A percentile compares a stretch with the other conserved stretches of the same genome.
These are phyloP conservation scores for Apotomis turbidana DNA, from an alignment of 2,888 invertebrate genomes.

Conservation along the genomic window DNA sequence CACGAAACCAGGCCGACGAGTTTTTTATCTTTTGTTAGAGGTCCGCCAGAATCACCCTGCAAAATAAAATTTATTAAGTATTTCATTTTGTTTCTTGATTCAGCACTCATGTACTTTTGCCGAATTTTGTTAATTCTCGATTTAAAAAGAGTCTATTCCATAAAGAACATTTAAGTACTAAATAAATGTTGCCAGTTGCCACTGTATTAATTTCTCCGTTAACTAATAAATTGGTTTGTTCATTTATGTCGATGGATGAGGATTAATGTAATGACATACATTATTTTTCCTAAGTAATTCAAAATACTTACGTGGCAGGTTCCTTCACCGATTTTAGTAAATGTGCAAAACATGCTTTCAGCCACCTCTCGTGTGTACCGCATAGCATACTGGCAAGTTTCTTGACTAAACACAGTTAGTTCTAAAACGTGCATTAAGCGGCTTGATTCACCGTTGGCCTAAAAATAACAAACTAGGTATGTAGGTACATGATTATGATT, in stretches of 20 bases:
- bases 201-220: too few species aligned
- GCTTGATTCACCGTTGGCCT: slow-evolving; percentile 67
- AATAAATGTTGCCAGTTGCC: too few species aligned
- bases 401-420: slow-evolving; percentile 69
- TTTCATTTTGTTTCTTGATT: too few species aligned
- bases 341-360: slow-evolving; percentile 75
- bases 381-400: slow-evolving; percentile 71
- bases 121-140: too few species aligned
- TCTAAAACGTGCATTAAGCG: slow-evolving; percentile 61
- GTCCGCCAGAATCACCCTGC: slow-evolving; percentile 80
- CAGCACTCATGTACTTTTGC: too few species aligned
- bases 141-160: too few species aligned
- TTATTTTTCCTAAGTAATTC: background rate
- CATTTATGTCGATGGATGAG: too few species aligned
- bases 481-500: background rate
- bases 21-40: slow-evolving; percentile 61
- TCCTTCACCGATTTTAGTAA: slow-evolving; percentile 69
- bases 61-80: slow-evolving; percentile 45
- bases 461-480: slow-evolving; percentile 42
- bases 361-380: slow-evolving; percentile 65
- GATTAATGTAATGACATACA: too few species aligned
- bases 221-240: too few species aligned
- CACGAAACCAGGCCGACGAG: slow-evolving; percentile 76
- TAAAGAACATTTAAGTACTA: too few species aligned
- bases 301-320: slow-evolving; percentile 71